phyloP scores from a whole-genome alignment of 2,888 invertebrate species.

The Amphimallon solstitiale region DNA sequence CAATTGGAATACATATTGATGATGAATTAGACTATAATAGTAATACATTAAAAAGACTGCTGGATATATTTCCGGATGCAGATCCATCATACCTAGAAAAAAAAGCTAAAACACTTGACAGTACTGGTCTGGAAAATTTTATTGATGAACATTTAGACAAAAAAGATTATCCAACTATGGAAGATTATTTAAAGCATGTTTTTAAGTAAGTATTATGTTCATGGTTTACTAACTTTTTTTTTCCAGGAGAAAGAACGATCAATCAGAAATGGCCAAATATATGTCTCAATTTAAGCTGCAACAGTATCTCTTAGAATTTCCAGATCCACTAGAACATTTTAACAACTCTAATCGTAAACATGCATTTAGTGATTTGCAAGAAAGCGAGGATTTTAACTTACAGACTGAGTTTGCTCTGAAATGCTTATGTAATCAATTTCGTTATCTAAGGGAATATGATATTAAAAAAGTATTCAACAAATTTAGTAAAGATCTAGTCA shows the following conservation, averaged over 20 bases:
- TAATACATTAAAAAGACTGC: constrained; percentile 47
- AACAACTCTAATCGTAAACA: constrained; percentile 46
- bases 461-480: constrained; percentile 51
- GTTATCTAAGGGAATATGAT: constrained; percentile 50
- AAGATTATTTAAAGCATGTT: constrained; percentile 57
- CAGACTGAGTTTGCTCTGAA: constrained; percentile 50
- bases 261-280: constrained; percentile 48
- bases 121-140: constrained; percentile 51
- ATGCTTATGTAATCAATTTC: constrained; percentile 54
- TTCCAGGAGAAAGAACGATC: constrained; percentile 50
- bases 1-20: constrained; percentile 38
- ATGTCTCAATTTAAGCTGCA: constrained; percentile 50
- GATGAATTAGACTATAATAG: constrained; percentile 18
- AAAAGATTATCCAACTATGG: constrained; percentile 57
- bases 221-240: neutral
- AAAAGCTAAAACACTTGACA: constrained; percentile 51
- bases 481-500: constrained; percentile 51
- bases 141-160: constrained; percentile 54
- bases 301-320: constrained; percentile 52
- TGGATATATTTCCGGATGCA: constrained; percentile 57
- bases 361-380: constrained; percentile 39
- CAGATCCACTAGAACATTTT: constrained; percentile 53
- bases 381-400: constrained; percentile 44
- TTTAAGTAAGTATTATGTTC: neutral
- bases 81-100: constrained; percentile 56